Evolutionary conservation across 2,113 vertebrate genomes (phyloP).

Genomic region (Hyaena hyaena): DNA sequence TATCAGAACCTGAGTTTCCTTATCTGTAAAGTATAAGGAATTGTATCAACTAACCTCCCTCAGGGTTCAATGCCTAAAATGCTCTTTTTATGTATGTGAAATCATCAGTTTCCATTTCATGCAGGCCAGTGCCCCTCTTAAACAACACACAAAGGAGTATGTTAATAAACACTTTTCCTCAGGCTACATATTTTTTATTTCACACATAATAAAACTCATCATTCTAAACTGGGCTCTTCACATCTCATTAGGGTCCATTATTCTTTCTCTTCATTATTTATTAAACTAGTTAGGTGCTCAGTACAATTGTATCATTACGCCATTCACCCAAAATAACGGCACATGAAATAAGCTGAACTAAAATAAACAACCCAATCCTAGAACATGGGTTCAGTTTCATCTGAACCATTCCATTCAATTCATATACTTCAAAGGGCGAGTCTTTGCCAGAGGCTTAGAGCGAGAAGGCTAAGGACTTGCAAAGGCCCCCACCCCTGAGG

Average conservation of each 20-base stretch:
- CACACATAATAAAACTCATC: conserved; percentile 3
- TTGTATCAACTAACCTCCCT: neutral
- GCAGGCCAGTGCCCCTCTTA: neutral
- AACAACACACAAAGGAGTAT: neutral
- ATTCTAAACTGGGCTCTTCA: neutral
- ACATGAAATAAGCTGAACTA: neutral
- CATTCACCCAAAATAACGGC: conserved; percentile 21
- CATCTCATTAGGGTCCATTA: neutral
- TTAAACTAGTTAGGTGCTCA: neutral
- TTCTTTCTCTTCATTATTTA: neutral
- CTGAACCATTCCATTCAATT: neutral
- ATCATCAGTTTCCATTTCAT: neutral
- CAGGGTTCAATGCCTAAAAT: neutral
- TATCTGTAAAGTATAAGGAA: neutral
- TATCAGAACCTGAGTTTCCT: neutral
- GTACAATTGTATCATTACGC: neutral
- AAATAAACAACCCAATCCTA: neutral
- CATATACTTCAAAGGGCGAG: neutral
- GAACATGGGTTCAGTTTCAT: neutral
- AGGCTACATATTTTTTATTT: conserved; percentile 28
- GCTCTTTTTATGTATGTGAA: neutral
- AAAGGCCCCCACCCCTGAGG: neutral
- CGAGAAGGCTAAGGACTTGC: neutral
- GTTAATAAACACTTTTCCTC: neutral
- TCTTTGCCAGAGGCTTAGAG: neutral